Base-by-base conservation (phyloP, 2,888 invertebrate species). In the Drosophila neutralis region DNA sequence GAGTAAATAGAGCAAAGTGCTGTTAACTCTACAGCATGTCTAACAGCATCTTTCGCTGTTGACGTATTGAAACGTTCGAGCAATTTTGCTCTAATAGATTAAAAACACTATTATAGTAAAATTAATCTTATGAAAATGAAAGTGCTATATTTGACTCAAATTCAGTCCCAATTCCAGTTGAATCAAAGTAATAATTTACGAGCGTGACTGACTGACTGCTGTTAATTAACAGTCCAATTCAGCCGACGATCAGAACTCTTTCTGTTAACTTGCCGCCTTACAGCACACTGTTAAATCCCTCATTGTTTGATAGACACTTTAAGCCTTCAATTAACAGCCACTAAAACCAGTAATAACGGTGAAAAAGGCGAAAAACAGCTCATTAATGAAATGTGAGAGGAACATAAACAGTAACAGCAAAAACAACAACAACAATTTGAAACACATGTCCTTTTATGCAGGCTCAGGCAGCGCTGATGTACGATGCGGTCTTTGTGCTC, bases 381-480 rank as follows among this genome's bases (percentile, higher is more conserved):
- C 84, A 91, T 91, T 91, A 86, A 29, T 57, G 29, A 62, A 66
- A 76, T 38, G 56, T 53, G 64, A 54, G 54, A 36, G 11, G 11
- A 5, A 11, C 53, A 31, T 54, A 31, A 36, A 58, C 33, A 48
- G n/a, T 29, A 13, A 31, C 18, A 36, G 11, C n/a, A 18, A 18
- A 7, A 13, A 36, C 42, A 45, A 15, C 35, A 33, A 27, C 27
- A 49, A 2, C 18, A 15, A 53, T 35, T 35, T 53, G 15, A 53
- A 35, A 53, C 53, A 49, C 18, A 59, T 65, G 33, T 73, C 35
- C 91, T 57, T 36, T 29, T 15, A 65, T 36, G 49, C 68, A 98
- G 98, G 98, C 98, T 2, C 97, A 98, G 94, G 97, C 98, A 0
- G 98, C 98, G 0, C 94, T 99, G 77, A 98, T 98, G 96, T 98